Evolutionary conservation across 2,113 vertebrate species (phyloP).

Genomic region (Ochotona princeps): DNA sequence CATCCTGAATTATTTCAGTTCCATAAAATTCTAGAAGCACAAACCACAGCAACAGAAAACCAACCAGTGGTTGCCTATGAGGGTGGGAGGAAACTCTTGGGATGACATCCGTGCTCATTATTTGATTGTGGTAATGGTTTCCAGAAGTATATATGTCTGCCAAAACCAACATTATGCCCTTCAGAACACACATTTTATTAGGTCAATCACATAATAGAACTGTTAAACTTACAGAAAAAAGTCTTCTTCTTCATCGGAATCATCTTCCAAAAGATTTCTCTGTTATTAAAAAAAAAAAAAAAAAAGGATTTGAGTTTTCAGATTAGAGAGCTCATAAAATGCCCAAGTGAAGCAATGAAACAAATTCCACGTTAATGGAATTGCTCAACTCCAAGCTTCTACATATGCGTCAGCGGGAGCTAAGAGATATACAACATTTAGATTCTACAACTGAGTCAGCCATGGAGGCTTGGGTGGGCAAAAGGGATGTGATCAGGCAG

Average conservation of each 20-base stretch:
- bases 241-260: constrained; percentile 99
- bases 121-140: constrained; percentile 28
- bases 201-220: constrained; percentile 22
- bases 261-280: constrained; percentile 98
- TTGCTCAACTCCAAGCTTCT: not conserved
- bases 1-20: not conserved
- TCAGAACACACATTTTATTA: constrained; percentile 10
- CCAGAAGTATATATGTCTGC: not conserved
- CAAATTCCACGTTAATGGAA: not conserved
- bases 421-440: not conserved
- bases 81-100: not conserved
- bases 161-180: not conserved
- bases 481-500: not conserved
- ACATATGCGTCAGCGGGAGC: not conserved
- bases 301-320: constrained; percentile 52
- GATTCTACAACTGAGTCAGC: not conserved
- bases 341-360: not conserved
- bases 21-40: constrained; percentile 1
- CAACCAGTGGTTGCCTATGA: not conserved
- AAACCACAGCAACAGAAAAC: not conserved
- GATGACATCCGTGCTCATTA: not conserved
- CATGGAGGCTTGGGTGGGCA: not conserved
- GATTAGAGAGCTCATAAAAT: not conserved
- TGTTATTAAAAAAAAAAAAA: constrained; percentile 78
- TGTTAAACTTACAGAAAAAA: constrained; percentile 95